Evolutionary conservation across 2,113 vertebrate genomes (phyloP).

Genomic region (Antidorcas marsupialis): DNA sequence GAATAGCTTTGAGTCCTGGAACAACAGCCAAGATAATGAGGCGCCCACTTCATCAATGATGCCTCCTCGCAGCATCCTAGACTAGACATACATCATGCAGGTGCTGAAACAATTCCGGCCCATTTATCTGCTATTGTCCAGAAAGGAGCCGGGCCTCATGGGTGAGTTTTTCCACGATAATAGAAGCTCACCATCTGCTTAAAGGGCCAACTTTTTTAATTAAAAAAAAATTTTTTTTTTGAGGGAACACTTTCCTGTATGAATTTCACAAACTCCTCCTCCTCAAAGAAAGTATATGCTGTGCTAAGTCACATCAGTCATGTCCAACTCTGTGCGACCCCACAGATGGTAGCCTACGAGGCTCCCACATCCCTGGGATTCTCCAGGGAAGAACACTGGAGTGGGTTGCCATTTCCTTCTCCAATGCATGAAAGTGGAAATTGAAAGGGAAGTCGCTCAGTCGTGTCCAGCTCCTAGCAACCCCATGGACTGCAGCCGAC

Average conservation of each 20-base stretch:
- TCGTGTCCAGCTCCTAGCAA: too few relatives aligned
- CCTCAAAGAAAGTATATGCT: background rate
- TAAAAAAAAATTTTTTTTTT: background rate
- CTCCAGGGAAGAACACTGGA: too few relatives aligned
- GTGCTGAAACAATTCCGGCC: conserved; percentile 35
- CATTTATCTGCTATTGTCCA: conserved; percentile 41
- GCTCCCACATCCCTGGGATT: too few relatives aligned
- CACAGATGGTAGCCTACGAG: too few relatives aligned
- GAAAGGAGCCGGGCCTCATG: background rate
- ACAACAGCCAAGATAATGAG: conserved; percentile 22
- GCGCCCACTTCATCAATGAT: conserved; percentile 12
- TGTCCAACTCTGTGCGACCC: too few relatives aligned
- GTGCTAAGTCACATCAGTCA: too few relatives aligned
- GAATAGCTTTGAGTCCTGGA: conserved; percentile 50
- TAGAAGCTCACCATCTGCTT: background rate
- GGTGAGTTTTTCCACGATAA: conserved; percentile 11
- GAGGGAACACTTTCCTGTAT: background rate
- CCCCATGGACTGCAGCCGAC: too few relatives aligned
- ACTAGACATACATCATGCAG: background rate
- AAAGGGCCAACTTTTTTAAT: background rate
- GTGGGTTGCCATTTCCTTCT: too few relatives aligned
- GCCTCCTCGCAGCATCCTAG: background rate
- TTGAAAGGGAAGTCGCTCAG: too few relatives aligned
- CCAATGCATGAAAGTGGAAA: too few relatives aligned
- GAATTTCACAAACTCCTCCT: background rate